A percentile compares a stretch with the other conserved stretches of the same genome.
These are phyloP conservation scores for Omphaloscelis lunosa DNA, from an alignment of 2,888 invertebrate genomes.

Conservation along the genomic window DNA sequence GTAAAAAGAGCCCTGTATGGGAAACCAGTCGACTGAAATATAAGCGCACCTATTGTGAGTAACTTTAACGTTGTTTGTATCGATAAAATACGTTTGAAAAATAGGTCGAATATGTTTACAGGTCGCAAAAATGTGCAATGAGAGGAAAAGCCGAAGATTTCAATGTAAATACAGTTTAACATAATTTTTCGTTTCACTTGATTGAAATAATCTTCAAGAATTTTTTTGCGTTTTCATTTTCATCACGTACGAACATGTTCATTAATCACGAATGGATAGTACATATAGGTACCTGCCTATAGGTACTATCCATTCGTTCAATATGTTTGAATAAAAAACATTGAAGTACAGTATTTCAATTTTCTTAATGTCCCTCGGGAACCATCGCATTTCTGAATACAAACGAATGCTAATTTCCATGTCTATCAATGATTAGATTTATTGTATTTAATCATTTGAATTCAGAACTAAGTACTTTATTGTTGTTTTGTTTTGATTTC, in stretches of 20 bases:
- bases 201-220: neutral
- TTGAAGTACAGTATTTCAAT: too few species aligned
- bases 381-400: too few species aligned
- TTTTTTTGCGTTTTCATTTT: neutral
- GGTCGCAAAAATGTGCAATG: neutral
- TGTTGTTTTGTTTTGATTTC: too few species aligned
- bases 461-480: too few species aligned
- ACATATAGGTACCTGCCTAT: neutral
- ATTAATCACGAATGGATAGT: neutral
- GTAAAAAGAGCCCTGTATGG: constrained; percentile 1
- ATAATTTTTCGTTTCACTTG: neutral
- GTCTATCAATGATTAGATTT: too few species aligned
- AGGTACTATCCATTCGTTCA: too few species aligned
- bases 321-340: neutral
- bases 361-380: too few species aligned
- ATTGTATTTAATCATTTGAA: too few species aligned
- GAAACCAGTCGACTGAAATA: constrained; percentile 23
- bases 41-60: constrained; percentile 12
- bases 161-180: neutral
- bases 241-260: neutral
- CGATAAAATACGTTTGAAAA: constrained; percentile 9
- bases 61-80: constrained; percentile 42
- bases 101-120: constrained; percentile 7
- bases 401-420: too few species aligned
- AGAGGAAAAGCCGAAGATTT: neutral